Conservation (phyloP, 2,797 vertebrate genomes). For the Chaetodon trifasciatus region DNA sequence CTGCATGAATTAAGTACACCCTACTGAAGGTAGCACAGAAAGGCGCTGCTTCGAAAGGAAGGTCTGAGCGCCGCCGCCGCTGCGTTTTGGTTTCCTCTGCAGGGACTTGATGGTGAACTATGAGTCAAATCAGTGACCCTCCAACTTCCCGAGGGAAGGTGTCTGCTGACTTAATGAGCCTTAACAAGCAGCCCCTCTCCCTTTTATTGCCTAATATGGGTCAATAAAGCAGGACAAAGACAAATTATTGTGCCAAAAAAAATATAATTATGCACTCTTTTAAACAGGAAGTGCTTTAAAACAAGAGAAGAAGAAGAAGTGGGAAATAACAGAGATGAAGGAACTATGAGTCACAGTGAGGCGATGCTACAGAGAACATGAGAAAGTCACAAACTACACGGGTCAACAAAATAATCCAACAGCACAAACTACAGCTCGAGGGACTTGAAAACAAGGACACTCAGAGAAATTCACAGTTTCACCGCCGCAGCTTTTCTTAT, state of each 20-base stretch:
- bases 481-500: background rate
- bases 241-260: background rate
- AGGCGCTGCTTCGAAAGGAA: slow-evolving; percentile 42
- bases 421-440: background rate
- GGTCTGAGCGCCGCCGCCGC: slow-evolving; percentile 22
- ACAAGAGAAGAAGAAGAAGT: background rate
- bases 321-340: background rate
- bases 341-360: slow-evolving; percentile 17
- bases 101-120: slow-evolving; percentile 58
- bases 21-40: slow-evolving; percentile 47
- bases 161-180: slow-evolving; percentile 69
- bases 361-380: background rate
- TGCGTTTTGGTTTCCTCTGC: slow-evolving; percentile 31
- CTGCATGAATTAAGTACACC: slow-evolving; percentile 59
- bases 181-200: slow-evolving; percentile 56
- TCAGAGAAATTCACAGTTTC: background rate
- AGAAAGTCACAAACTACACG: slow-evolving; percentile 22
- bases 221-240: slow-evolving; percentile 54
- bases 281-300: slow-evolving; percentile 3
- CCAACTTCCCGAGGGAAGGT: slow-evolving; percentile 58
- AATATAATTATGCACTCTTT: background rate
- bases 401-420: background rate
- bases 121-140: slow-evolving; percentile 68
- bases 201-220: slow-evolving; percentile 53
- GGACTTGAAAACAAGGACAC: background rate